Percentiles rank a stretch among this genome's conserved stretches.
Conservation (phyloP, 2,797 vertebrate genomes). For the Paguma larvata region DNA sequence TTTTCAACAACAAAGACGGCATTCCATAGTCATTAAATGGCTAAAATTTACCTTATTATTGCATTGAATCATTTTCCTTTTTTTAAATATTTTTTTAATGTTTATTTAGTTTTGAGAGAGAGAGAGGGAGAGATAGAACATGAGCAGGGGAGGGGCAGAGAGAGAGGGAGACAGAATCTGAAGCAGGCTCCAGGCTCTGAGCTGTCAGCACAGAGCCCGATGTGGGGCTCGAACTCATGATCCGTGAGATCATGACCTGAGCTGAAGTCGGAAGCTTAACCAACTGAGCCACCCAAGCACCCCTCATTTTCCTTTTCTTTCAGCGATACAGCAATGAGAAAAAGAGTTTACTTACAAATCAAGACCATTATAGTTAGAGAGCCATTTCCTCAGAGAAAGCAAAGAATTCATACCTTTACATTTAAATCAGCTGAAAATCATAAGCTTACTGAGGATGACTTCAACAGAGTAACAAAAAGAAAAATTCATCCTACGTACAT, state of each 20-base stretch:
- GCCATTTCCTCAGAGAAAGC: conserved; percentile 22
- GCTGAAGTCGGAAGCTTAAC: too few species aligned
- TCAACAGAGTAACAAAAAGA: background rate
- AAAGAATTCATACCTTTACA: conserved; percentile 6
- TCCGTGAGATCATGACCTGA: too few species aligned
- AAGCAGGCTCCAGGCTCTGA: too few species aligned
- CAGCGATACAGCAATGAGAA: background rate
- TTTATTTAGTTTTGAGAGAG: too few species aligned
- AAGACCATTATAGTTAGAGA: background rate
- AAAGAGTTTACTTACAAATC: background rate
- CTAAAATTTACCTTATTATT: conserved; percentile 14
- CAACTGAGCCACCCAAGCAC: too few species aligned
- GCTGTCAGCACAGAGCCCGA: background rate
- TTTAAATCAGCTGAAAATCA: background rate
- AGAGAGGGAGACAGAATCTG: too few species aligned
- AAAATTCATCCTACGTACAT: background rate
- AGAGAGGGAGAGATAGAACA: too few species aligned
- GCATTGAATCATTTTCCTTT: conserved; percentile 18
- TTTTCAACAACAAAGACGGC: conserved; percentile 24
- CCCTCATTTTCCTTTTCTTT: too few species aligned
- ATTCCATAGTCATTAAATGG: background rate
- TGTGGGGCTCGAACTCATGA: too few species aligned
- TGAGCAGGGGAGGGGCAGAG: too few species aligned
- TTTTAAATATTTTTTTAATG: background rate
- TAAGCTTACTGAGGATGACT: conserved; percentile 22